Evolutionary conservation across 1,140 invertebrate species (phyloP), one percentile per base, ranked within the genome.

Genomic region (Pachypsylla venusta): DNA sequence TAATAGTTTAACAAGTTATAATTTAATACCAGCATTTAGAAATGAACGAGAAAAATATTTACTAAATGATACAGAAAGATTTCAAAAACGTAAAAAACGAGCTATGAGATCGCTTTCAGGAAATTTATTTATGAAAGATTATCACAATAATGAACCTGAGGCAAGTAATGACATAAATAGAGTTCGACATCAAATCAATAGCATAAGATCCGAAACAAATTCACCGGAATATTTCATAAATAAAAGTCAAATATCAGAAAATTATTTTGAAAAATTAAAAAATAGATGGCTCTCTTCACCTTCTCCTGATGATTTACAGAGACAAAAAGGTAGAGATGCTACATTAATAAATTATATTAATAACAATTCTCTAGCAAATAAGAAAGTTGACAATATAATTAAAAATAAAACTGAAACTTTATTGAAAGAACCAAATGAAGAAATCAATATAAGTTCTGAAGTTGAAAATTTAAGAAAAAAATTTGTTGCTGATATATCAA

Each of bases 21-120:
- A 48, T 48, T 22, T 48, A 5, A 48, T 48, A 48, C 42, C 42
- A n/a, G 42, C 42, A 7, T 48, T 48, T 48, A 48, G 42, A 48
- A 19, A n/a, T 55, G 54, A 55, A 4, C 42, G 42, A 48, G 42
- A 48, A 19, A 27, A 25, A 27, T 55, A 25, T 12, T 25, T 55
- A 5, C 25, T 27, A n/a, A 55, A 55, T 55, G 22, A 25, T 25
- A 13, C 7, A 25, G 42, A 48, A 19, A 48, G 42, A 48, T 48
- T 48, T 48, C 42, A 48, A 48, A 24, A 71, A 4, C 81, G 78
- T 67, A 88, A 87, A 69, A 84, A 84, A 62, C 75, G 84, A 59
- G 85, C 85, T 2, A 81, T 85, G 2, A 75, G 86, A 56, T 88
- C 85, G 1, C 70, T 89, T 19, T 89, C 87, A 0, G 86, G 85